Conservation (phyloP, 2,888 invertebrate genomes). For the Drosophila cognata region DNA sequence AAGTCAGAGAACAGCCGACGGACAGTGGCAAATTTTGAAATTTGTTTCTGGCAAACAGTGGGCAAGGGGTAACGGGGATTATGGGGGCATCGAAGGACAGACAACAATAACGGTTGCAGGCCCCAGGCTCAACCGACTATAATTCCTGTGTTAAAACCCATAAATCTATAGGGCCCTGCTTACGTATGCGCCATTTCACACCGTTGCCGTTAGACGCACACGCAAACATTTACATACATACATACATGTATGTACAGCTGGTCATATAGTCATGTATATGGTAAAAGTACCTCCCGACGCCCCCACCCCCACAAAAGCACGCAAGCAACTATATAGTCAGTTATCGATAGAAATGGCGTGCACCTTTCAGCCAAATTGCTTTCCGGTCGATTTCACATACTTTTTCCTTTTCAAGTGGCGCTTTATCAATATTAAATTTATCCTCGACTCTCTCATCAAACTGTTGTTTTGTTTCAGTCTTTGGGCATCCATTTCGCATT, state of each 20-base stretch:
- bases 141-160: slow-evolving; percentile 79
- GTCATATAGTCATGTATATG: slow-evolving; percentile 8
- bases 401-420: slow-evolving; percentile 2
- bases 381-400: slow-evolving; percentile 60
- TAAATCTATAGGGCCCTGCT: slow-evolving; percentile 73
- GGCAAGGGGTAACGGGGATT: not conserved
- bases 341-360: slow-evolving; percentile 66
- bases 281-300: slow-evolving; percentile 3
- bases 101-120: slow-evolving; percentile 58
- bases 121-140: slow-evolving; percentile 70
- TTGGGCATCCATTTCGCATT: slow-evolving; percentile 11
- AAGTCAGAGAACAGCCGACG: slow-evolving; percentile 51
- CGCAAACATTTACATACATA: slow-evolving; percentile 36
- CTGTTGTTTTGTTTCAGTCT: not conserved
- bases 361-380: slow-evolving; percentile 75
- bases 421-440: slow-evolving; percentile 62
- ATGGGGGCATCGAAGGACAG: slow-evolving; percentile 14
- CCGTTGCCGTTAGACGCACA: slow-evolving; percentile 69
- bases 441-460: slow-evolving; percentile 2
- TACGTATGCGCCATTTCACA: slow-evolving; percentile 81
- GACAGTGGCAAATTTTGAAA: slow-evolving; percentile 27
- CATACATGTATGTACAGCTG: not conserved
- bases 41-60: not conserved
- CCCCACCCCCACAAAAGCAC: not conserved
- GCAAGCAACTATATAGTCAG: slow-evolving; percentile 43